Conservation (phyloP, 2,888 invertebrate genomes). For the Sturmia bella region DNA sequence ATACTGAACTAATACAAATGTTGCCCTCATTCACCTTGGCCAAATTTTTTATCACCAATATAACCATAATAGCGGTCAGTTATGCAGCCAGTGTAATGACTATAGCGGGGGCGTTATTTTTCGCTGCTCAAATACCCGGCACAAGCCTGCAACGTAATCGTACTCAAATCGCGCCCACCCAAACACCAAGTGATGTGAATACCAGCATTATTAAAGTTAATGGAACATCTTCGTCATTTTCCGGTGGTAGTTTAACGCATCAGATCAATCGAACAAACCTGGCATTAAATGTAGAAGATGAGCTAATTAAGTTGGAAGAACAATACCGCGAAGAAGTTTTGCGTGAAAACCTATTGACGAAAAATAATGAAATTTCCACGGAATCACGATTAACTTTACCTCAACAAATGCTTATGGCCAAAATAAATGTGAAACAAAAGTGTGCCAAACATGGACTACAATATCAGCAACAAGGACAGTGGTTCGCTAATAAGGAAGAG, state of each 20-base stretch:
- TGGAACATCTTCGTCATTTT: constrained; percentile 2
- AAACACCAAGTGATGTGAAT: constrained; percentile 9
- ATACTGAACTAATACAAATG: constrained; percentile 87
- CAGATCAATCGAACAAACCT: constrained; percentile 70
- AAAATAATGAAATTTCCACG: constrained; percentile 72
- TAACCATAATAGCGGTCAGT: constrained; percentile 79
- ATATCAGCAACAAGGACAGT: constrained; percentile 70
- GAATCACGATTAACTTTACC: constrained; percentile 70
- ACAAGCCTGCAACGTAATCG: constrained; percentile 79
- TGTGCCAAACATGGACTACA: constrained; percentile 54
- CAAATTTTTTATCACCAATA: constrained; percentile 78
- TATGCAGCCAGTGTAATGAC: constrained; percentile 81
- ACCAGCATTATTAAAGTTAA: constrained; percentile 1
- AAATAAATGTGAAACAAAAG: constrained; percentile 63
- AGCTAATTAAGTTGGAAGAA: constrained; percentile 77
- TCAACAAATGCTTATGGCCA: constrained; percentile 61
- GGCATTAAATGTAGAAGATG: constrained; percentile 77
- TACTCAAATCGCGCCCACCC: constrained; percentile 27
- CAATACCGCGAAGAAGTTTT: constrained; percentile 77
- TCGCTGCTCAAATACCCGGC: constrained; percentile 83
- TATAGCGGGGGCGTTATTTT: constrained; percentile 82
- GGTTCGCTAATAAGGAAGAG: constrained; percentile 78
- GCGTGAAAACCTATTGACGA: constrained; percentile 72
- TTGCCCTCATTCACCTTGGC: constrained; percentile 80
- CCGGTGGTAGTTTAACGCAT: constrained; percentile 30